Percentiles rank a stretch among this genome's conserved stretches.
phyloP scores from a whole-genome alignment of 1,140 invertebrate species.

The Aphaenogaster ashmeadi region DNA sequence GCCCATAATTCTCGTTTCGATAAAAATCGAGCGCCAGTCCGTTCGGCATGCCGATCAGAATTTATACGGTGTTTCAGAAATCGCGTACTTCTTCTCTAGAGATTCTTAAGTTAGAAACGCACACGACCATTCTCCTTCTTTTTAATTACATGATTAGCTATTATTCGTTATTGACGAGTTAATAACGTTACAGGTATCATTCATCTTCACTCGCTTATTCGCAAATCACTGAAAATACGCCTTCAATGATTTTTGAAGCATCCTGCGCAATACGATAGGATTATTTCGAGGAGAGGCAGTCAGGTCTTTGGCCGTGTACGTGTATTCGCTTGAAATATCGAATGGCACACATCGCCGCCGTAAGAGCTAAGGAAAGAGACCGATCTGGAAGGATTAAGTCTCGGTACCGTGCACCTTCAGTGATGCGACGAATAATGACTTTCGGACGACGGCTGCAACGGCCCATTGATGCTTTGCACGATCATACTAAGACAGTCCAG shows the following conservation, averaged over 20 bases:
- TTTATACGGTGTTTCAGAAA: conserved; percentile 33
- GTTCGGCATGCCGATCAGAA: conserved; percentile 2
- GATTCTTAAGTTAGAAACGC: not conserved
- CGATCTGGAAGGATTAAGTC: conserved; percentile 28
- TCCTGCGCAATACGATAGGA: not conserved
- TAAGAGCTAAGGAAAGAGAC: not conserved
- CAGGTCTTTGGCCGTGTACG: not conserved
- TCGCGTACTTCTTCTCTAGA: not conserved
- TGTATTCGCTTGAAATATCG: not conserved
- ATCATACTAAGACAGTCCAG: conserved; percentile 90
- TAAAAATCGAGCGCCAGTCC: conserved; percentile 2
- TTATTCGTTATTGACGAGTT: not conserved
- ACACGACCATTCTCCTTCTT: not conserved
- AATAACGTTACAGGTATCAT: not conserved
- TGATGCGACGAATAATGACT: conserved; percentile 75
- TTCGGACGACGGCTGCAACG: conserved; percentile 68
- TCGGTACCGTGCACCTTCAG: conserved; percentile 74
- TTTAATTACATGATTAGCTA: not conserved
- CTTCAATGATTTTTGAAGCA: conserved; percentile 7
- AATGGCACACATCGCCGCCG: not conserved
- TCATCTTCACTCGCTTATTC: not conserved
- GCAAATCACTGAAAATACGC: not conserved
- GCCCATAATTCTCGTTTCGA: conserved; percentile 23
- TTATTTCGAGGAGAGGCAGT: not conserved
- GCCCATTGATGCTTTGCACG: conserved; percentile 89